Percentiles rank a stretch among this genome's conserved stretches.
Conservation (phyloP, 2,797 vertebrate species). For the Squalus acanthias region DNA sequence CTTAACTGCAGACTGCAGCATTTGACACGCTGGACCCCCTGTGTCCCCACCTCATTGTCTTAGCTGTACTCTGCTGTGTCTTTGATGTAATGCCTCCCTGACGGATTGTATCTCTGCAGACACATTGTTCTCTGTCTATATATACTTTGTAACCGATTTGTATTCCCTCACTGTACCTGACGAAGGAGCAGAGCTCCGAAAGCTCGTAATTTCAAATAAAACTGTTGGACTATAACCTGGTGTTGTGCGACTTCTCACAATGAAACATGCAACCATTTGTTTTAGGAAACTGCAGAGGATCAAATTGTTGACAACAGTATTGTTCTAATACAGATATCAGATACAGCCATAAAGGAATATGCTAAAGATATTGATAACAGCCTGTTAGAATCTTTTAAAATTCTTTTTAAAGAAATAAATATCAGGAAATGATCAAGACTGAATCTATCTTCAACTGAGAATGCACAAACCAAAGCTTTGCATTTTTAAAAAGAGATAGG, state of each 20-base stretch:
- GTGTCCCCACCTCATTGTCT: too few relatives aligned
- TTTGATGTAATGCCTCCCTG: too few relatives aligned
- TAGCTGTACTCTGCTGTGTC: too few relatives aligned
- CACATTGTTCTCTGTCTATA: too few relatives aligned
- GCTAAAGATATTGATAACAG: not conserved
- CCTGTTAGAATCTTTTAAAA: not conserved
- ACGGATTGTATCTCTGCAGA: too few relatives aligned
- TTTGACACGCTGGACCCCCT: too few relatives aligned
- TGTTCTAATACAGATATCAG: not conserved
- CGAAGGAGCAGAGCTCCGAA: too few relatives aligned
- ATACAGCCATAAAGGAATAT: not conserved
- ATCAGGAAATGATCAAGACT: not conserved
- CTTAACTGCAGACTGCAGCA: too few relatives aligned
- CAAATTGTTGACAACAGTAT: not conserved
- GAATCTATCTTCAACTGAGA: not conserved
- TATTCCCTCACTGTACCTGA: too few relatives aligned
- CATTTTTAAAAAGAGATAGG: not conserved
- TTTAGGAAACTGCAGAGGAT: not conserved
- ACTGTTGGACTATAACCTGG: too few relatives aligned
- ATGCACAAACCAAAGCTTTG: not conserved
- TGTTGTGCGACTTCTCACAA: not conserved
- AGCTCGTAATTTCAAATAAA: too few relatives aligned
- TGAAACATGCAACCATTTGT: not conserved
- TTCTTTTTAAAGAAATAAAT: not conserved
- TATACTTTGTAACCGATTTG: too few relatives aligned